Conservation (phyloP, 1,140 invertebrate genomes). For the Eumaeus atala region DNA sequence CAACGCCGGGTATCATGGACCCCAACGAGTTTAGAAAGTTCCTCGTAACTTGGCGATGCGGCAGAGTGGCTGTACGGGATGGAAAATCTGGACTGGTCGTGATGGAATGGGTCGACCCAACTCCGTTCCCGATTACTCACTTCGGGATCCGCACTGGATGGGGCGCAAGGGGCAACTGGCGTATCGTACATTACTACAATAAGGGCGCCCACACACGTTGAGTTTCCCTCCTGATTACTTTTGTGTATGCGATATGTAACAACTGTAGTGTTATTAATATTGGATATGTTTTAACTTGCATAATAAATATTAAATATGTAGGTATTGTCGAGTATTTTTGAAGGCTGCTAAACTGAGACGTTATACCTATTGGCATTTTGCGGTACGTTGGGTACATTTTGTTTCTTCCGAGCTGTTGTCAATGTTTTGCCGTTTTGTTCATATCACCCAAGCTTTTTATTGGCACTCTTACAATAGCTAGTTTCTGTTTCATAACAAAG, state of each 20-base stretch:
- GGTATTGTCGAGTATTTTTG: conserved; percentile 26
- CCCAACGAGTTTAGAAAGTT: conserved; percentile 75
- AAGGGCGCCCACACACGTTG: conserved; percentile 41
- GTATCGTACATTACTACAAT: conserved; percentile 54
- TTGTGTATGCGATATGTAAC: conserved; percentile 7
- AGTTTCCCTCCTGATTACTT: conserved; percentile 32
- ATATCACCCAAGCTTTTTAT: not conserved
- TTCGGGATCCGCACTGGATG: conserved; percentile 78
- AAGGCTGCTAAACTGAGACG: conserved; percentile 25
- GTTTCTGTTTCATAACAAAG: too few species aligned
- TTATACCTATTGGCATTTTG: conserved; percentile 13
- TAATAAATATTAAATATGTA: conserved; percentile 31
- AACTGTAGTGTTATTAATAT: conserved; percentile 6
- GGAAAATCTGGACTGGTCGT: conserved; percentile 58
- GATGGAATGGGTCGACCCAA: conserved; percentile 76
- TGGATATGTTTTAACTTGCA: conserved; percentile 30
- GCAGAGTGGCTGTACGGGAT: conserved; percentile 69
- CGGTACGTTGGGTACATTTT: conserved; percentile 70
- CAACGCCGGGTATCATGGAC: conserved; percentile 74
- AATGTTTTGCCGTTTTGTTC: too few species aligned
- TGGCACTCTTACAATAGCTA: not conserved
- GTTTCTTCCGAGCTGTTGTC: conserved; percentile 21
- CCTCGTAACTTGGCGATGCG: conserved; percentile 76
- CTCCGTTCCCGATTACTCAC: conserved; percentile 76
- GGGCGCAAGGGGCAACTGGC: conserved; percentile 78